phyloP scores from a whole-genome alignment of 2,797 vertebrate genomes.

The Loris lydekkerianus region DNA sequence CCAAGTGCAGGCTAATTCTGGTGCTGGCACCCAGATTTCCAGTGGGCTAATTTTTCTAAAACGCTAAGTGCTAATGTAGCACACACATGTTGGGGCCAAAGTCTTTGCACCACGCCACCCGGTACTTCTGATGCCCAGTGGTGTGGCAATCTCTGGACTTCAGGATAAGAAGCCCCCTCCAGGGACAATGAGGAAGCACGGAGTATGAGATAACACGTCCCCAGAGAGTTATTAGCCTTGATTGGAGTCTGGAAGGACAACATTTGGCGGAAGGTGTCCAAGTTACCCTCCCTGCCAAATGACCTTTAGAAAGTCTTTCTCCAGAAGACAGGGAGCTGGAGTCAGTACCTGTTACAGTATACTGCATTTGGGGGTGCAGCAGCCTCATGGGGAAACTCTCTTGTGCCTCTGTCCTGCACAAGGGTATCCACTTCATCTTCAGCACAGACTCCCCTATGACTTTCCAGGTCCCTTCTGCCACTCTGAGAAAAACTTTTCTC shows the following conservation, averaged over 20 bases:
- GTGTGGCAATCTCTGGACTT: neutral
- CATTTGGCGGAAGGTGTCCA: neutral
- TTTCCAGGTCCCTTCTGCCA: neutral
- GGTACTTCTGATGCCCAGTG: neutral
- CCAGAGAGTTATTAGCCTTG: slow-evolving; percentile 37
- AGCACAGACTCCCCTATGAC: neutral
- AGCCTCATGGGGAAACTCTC: neutral
- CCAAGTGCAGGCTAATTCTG: neutral
- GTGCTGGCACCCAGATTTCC: neutral
- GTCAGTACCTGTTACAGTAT: neutral
- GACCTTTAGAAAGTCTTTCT: slow-evolving; percentile 65
- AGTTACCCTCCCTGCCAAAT: neutral
- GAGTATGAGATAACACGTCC: slow-evolving; percentile 19
- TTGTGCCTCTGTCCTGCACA: neutral
- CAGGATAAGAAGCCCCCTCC: neutral
- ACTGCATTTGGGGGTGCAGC: neutral
- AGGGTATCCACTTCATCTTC: neutral
- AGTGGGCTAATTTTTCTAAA: neutral
- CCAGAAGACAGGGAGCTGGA: neutral
- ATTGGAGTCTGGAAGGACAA: slow-evolving; percentile 41
- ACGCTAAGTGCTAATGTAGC: neutral
- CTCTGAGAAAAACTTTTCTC: neutral
- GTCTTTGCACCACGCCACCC: neutral
- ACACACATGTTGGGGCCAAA: neutral
- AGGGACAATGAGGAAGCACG: slow-evolving; percentile 77